A percentile compares a stretch with the other conserved stretches of the same genome.
phyloP scores from a whole-genome alignment of 2,797 vertebrate species.

The Tolypeutes matacus region DNA sequence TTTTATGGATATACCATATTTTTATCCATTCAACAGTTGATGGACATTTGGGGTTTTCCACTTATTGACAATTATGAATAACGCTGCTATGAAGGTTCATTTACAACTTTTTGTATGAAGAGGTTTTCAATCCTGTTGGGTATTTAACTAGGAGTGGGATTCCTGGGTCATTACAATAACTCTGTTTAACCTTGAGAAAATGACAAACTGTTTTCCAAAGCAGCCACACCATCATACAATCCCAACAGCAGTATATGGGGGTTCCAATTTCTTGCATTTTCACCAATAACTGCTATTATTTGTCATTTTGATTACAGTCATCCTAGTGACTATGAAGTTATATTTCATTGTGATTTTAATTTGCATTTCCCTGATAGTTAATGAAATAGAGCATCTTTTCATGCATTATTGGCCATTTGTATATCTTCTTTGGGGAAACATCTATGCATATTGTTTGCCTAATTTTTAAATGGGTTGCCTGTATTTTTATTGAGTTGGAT shows the following conservation, averaged over 20 bases:
- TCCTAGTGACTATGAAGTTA: background rate
- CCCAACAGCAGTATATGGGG: background rate
- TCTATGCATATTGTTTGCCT: background rate
- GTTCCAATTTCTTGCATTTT: background rate
- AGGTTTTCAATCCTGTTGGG: background rate
- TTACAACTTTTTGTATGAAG: background rate
- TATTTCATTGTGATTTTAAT: background rate
- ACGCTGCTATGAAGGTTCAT: background rate
- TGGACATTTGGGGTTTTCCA: background rate
- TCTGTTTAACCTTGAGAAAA: background rate
- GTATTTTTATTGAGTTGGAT: slow-evolving; percentile 23
- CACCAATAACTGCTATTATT: background rate
- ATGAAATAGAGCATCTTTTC: slow-evolving; percentile 4
- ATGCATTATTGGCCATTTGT: background rate
- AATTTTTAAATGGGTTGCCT: background rate
- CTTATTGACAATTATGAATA: background rate
- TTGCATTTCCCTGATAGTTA: background rate
- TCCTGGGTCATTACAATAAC: background rate
- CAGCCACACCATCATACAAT: background rate
- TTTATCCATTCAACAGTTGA: background rate
- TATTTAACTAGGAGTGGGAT: background rate
- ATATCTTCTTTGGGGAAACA: background rate
- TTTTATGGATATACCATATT: background rate
- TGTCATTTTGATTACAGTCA: background rate
- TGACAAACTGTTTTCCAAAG: background rate